Evolutionary conservation across 2,113 vertebrate species (phyloP).

Genomic region (Podiceps cristatus): DNA sequence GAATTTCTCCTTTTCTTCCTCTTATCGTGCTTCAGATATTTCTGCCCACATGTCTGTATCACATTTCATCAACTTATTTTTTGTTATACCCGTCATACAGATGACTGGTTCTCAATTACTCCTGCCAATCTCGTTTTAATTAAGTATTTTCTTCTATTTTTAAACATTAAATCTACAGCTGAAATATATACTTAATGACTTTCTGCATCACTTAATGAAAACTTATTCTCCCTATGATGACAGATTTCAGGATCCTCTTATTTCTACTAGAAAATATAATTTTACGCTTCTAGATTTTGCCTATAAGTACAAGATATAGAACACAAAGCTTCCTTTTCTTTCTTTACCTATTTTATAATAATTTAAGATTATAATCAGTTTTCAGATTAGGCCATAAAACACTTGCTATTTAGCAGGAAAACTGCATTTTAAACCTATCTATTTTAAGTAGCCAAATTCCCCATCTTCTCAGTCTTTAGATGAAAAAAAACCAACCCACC

Average conservation of each 20-base stretch:
- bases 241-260: background rate
- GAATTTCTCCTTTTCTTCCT: background rate
- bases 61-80: background rate
- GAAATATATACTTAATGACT: background rate
- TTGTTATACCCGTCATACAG: background rate
- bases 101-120: background rate
- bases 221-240: background rate
- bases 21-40: background rate
- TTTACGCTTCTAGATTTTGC: conserved; percentile 1
- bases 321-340: background rate
- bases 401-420: background rate
- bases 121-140: background rate
- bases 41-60: background rate
- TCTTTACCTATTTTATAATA: background rate
- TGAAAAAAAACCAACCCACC: background rate
- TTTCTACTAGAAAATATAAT: background rate
- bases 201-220: background rate
- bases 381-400: background rate
- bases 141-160: background rate
- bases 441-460: background rate
- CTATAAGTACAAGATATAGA: background rate
- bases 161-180: background rate
- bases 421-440: background rate
- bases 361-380: background rate
- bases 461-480: background rate